These are phyloP conservation scores for Gnatocerus cornutus DNA, from an alignment of 2,888 invertebrate genomes.

Conservation along the genomic window DNA sequence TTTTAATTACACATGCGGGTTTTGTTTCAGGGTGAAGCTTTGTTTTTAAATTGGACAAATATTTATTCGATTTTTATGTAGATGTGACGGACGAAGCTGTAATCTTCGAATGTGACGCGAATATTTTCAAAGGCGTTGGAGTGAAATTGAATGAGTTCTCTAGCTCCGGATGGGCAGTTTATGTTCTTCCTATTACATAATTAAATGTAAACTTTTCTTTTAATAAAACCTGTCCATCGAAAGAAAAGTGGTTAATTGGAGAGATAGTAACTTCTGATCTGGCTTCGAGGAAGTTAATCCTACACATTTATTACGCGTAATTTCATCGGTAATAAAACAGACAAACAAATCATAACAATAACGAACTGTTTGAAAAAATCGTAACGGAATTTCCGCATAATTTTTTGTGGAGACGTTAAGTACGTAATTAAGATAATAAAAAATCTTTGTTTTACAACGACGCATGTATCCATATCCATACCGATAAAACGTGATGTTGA, in stretches of 20 bases:
- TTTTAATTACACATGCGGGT: no score
- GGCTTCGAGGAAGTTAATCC: slow-evolving; percentile 25
- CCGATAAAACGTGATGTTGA: slow-evolving; percentile 6
- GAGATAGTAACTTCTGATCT: slow-evolving; percentile 14
- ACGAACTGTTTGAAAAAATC: neutral
- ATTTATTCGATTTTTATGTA: no score
- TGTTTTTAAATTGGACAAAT: no score
- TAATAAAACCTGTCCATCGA: slow-evolving; percentile 9
- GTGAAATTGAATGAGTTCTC: no score
- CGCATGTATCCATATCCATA: slow-evolving; percentile 9
- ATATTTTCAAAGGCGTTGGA: no score
- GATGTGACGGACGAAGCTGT: no score
- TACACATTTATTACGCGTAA: neutral
- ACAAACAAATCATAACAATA: slow-evolving; percentile 3
- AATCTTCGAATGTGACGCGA: no score
- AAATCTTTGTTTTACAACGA: neutral
- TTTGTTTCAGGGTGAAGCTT: no score
- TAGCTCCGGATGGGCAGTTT: no score
- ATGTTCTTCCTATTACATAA: no score
- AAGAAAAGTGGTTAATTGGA: slow-evolving; percentile 23
- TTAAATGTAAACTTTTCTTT: neutral
- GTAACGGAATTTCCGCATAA: neutral
- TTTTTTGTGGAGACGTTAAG: neutral
- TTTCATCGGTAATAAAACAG: slow-evolving; percentile 2
- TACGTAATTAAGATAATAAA: slow-evolving; percentile 11